phyloP scores from a whole-genome alignment of 2,888 invertebrate species.

The Odontomyia ornata region DNA sequence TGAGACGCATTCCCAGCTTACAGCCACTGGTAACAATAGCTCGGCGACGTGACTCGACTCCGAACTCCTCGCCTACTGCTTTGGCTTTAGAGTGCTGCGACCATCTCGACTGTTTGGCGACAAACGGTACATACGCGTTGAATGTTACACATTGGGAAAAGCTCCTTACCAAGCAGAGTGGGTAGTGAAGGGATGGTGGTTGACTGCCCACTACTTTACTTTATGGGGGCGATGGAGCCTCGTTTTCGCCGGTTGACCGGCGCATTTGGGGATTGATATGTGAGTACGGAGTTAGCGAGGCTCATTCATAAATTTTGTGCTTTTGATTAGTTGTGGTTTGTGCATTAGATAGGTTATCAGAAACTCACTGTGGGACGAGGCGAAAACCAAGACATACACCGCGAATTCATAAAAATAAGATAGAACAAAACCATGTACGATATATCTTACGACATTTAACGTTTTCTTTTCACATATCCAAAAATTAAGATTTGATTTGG shows the following conservation, averaged over 20 bases:
- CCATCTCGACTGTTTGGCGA: constrained; percentile 41
- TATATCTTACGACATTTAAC: no score
- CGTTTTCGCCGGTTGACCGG: constrained; percentile 28
- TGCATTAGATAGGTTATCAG: no score
- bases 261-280: neutral
- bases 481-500: no score
- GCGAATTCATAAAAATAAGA: no score
- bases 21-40: neutral
- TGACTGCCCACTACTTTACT: neutral
- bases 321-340: no score
- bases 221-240: constrained; percentile 3
- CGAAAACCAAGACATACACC: no score
- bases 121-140: neutral
- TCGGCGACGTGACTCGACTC: neutral
- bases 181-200: neutral
- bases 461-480: no score
- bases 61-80: neutral
- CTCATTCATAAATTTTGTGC: no score
- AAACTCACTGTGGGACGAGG: no score
- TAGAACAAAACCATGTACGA: no score
- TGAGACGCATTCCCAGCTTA: constrained; percentile 17
- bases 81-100: neutral
- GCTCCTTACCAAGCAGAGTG: constrained; percentile 4
- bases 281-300: neutral
- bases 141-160: neutral